Evolutionary conservation across 2,113 vertebrate species (phyloP).

Genomic region (Hydrochoerus hydrochaeris): DNA sequence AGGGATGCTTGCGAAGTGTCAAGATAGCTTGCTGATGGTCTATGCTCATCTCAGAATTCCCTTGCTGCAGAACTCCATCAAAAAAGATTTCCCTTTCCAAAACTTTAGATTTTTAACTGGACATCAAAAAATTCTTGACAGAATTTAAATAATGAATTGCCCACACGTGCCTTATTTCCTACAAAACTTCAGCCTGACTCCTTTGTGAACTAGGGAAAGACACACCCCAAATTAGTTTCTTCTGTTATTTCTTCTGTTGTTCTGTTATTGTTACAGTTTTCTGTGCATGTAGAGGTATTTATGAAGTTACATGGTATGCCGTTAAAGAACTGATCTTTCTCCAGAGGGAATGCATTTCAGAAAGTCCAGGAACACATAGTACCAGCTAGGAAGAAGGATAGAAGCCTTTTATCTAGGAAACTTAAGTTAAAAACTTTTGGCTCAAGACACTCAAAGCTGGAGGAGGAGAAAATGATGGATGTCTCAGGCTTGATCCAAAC

Average conservation of each 20-base stretch:
- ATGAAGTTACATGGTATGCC: constrained; percentile 12
- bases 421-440: not conserved
- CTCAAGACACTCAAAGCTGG: not conserved
- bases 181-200: constrained; percentile 26
- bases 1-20: not conserved
- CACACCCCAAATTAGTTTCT: constrained; percentile 27
- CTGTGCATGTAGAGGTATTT: constrained; percentile 66
- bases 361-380: not conserved
- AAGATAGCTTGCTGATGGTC: not conserved
- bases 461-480: not conserved
- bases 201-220: constrained; percentile 12
- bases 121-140: constrained; percentile 53
- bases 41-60: not conserved
- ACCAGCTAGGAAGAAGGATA: not conserved
- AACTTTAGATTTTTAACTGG: not conserved
- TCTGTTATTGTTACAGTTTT: too few species aligned
- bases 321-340: constrained; percentile 57
- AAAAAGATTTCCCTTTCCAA: not conserved
- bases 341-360: not conserved
- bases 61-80: not conserved
- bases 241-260: too few species aligned
- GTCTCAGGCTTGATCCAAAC: not conserved
- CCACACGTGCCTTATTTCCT: constrained; percentile 57
- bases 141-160: constrained; percentile 61
- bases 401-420: not conserved